These are phyloP conservation scores for Pocillopora verrucosa DNA, from an alignment of 64 coral and sea anemone species.

Conservation along the genomic window DNA sequence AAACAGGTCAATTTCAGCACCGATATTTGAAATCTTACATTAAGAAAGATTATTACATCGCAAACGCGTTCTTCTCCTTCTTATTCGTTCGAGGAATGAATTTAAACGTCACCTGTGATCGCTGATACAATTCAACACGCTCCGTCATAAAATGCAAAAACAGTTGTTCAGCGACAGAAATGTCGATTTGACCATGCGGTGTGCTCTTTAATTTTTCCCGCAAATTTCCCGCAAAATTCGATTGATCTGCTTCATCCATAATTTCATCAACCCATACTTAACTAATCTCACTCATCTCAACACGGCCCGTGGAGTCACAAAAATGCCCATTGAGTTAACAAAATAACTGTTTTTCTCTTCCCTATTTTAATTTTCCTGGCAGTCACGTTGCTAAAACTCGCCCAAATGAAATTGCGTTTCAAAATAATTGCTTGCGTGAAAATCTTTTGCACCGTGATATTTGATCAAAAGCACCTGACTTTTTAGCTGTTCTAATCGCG, in stretches of 20 bases:
- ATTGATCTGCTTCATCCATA: background rate
- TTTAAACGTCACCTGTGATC: background rate
- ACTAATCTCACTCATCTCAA: background rate
- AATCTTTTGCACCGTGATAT: conserved; percentile 16
- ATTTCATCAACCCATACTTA: background rate
- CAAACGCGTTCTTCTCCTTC: background rate
- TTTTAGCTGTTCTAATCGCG: conserved; percentile 8
- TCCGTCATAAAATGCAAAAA: background rate
- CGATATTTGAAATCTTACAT: background rate
- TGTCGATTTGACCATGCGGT: background rate
- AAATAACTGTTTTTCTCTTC: background rate
- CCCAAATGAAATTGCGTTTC: background rate
- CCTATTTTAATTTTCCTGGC: background rate
- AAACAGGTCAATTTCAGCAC: background rate
- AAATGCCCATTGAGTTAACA: background rate
- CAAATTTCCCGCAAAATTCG: background rate
- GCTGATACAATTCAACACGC: background rate
- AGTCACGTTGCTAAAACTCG: background rate
- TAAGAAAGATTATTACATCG: background rate
- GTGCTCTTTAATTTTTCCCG: conserved; percentile 26
- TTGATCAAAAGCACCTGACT: conserved; percentile 37
- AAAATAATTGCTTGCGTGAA: conserved; percentile 18
- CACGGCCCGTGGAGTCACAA: background rate
- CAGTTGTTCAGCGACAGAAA: conserved; percentile 1
- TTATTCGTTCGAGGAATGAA: background rate